These are phyloP conservation scores for Gambusia affinis DNA, from an alignment of 2,113 vertebrate genomes.

Conservation along the genomic window DNA sequence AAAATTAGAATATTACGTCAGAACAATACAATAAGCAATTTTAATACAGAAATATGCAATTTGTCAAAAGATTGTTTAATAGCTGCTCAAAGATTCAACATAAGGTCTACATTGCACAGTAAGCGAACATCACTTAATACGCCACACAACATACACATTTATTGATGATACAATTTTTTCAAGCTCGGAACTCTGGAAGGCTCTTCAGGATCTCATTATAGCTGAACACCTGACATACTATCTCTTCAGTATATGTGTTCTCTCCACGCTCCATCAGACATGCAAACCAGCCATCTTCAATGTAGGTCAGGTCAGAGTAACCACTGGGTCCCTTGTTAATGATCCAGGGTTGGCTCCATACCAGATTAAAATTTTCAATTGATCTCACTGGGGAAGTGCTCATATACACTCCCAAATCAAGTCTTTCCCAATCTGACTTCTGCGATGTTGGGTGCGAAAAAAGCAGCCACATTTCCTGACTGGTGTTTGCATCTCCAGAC, in stretches of 20 bases:
- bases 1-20: too few relatives aligned
- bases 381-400: background rate
- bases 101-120: too few relatives aligned
- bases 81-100: too few relatives aligned
- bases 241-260: background rate
- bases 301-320: slow-evolving; percentile 22
- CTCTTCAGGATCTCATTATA: background rate
- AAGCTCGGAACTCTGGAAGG: background rate
- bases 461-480: background rate
- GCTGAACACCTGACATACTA: background rate
- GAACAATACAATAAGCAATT: too few relatives aligned
- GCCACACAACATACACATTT: too few relatives aligned
- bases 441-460: background rate
- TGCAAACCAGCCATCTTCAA: slow-evolving; percentile 13
- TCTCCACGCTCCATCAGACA: slow-evolving; percentile 26
- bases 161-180: too few relatives aligned
- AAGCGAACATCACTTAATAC: too few relatives aligned
- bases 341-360: slow-evolving; percentile 16
- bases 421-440: background rate
- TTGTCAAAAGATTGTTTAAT: too few relatives aligned
- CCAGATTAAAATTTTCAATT: too few relatives aligned
- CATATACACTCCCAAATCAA: slow-evolving; percentile 11
- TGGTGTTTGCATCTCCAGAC: background rate
- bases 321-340: slow-evolving; percentile 20
- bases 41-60: too few relatives aligned